Base-by-base conservation (phyloP, 92 coral and sea anemone species). In the Chrysogorgia sp. region DNA sequence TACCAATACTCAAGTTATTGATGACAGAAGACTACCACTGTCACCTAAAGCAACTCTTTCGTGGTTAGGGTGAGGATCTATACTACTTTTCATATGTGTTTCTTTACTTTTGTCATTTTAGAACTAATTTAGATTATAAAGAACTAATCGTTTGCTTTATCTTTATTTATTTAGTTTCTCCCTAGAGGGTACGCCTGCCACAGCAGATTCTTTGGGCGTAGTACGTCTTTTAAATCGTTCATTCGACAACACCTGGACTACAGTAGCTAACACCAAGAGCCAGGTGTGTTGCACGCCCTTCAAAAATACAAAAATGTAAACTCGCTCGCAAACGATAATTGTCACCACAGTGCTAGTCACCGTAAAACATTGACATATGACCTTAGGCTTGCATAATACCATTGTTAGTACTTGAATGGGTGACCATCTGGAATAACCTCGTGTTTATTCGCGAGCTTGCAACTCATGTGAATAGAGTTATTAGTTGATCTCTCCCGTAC, bases 41-140 rank as follows among this genome's bases (percentile, higher is more conserved):
- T 89, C 96, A 31, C 92, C 84, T 47, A 96, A 96, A 77, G 78
- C 99, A 37, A 92, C 82, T 25, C 83, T 96, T 12, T 79, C 90
- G 0, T 96, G 99, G 99, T 48, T 96, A 9, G 99, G 99, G 99
- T 96, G 74, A 82, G 93, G 50, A 50, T 40, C 66, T 49, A 8
- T 17, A 37, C 21, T 32, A 22, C 22, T 34, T 62, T 13, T 47
- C 1, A 1, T 67, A 33, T 40, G 0, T 67, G 10, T 14, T 9
- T 23, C 25, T 19, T 23, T 5, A 63, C 35, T 20, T 75, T 5
- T 28, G 19, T 59, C 9, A 24, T 22, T 33, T n/a, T 33, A n/a
- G n/a, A n/a, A n/a, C n/a, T n/a, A n/a, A n/a, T n/a, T n/a, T n/a
- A n/a, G n/a, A n/a, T n/a, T n/a, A n/a, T n/a, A n/a, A n/a, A n/a